These are phyloP conservation scores for Lasioglossum villosulum DNA, from an alignment of 2,888 invertebrate genomes.

Conservation along the genomic window DNA sequence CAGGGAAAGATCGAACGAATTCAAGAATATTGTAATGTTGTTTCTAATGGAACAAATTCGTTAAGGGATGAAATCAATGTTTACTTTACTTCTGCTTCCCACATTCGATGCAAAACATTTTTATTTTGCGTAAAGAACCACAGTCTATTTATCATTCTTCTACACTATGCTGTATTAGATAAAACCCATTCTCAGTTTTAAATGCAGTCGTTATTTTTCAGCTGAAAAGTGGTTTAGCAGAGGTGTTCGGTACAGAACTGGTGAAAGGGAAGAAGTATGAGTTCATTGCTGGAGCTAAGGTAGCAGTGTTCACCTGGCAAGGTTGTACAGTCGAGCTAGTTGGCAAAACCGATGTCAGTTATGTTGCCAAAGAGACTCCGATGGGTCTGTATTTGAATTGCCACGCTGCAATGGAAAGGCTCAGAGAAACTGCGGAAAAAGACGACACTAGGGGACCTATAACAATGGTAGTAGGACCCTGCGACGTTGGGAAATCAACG, in stretches of 20 bases:
- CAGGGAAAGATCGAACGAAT: too few relatives aligned
- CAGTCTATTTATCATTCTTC: not conserved
- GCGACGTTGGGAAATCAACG: conserved; percentile 98
- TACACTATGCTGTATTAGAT: not conserved
- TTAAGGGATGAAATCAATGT: too few relatives aligned
- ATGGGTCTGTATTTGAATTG: conserved; percentile 98
- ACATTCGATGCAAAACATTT: too few relatives aligned
- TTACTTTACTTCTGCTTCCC: too few relatives aligned
- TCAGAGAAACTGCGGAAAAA: conserved; percentile 93
- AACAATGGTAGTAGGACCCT: conserved; percentile 96
- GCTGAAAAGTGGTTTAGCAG: conserved; percentile 95
- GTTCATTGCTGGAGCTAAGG: conserved; percentile 95
- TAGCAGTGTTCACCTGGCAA: conserved; percentile 98
- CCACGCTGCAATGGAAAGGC: conserved; percentile 96
- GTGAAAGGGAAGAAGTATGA: conserved; percentile 96
- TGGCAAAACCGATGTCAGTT: conserved; percentile 96
- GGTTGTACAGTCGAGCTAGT: conserved; percentile 94
- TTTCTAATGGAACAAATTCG: too few relatives aligned
- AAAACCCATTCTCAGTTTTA: not conserved
- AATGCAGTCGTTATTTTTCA: conserved; percentile 79
- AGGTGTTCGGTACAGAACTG: conserved; percentile 98
- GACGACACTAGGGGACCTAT: conserved; percentile 91
- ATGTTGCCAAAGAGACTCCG: conserved; percentile 98
- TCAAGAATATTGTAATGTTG: too few relatives aligned
- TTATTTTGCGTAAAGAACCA: too few relatives aligned